Conservation (phyloP, 2,888 invertebrate species). For the Dasysyrphus tricinctus region DNA sequence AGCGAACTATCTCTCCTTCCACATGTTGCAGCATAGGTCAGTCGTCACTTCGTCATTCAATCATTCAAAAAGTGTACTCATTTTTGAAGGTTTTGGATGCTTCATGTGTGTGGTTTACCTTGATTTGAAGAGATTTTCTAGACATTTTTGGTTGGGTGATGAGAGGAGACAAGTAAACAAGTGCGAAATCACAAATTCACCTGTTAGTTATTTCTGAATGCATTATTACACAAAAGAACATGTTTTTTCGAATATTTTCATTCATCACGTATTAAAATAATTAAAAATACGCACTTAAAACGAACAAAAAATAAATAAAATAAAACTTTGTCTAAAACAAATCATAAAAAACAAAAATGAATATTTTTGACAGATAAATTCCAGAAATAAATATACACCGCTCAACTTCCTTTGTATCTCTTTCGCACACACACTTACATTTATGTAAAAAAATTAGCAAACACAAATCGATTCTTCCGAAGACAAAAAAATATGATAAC, state of each 20-base stretch:
- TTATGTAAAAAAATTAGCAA: constrained; percentile 11
- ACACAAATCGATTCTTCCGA: constrained; percentile 65
- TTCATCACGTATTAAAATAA: not conserved
- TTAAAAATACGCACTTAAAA: not conserved
- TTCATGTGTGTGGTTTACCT: constrained; percentile 60
- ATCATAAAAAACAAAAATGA: constrained; percentile 22
- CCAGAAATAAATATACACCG: constrained; percentile 47
- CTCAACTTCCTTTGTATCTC: constrained; percentile 39
- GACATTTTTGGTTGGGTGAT: not conserved
- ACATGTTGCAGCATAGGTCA: constrained; percentile 13
- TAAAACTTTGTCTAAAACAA: constrained; percentile 7
- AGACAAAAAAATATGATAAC: constrained; percentile 39
- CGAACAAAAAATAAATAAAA: constrained; percentile 16
- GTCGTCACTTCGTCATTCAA: not conserved
- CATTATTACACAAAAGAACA: not conserved
- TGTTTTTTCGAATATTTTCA: not conserved
- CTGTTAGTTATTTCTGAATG: not conserved
- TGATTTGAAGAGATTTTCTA: constrained; percentile 31
- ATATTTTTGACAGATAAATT: constrained; percentile 68
- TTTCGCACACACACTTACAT: constrained; percentile 62
- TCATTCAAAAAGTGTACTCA: not conserved
- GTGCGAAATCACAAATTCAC: not conserved
- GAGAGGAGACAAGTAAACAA: constrained; percentile 28
- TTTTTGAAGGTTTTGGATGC: constrained; percentile 3
- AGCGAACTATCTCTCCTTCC: not conserved